phyloP scores from a whole-genome alignment of 2,797 vertebrate genomes.

The Limosa lapponica region DNA sequence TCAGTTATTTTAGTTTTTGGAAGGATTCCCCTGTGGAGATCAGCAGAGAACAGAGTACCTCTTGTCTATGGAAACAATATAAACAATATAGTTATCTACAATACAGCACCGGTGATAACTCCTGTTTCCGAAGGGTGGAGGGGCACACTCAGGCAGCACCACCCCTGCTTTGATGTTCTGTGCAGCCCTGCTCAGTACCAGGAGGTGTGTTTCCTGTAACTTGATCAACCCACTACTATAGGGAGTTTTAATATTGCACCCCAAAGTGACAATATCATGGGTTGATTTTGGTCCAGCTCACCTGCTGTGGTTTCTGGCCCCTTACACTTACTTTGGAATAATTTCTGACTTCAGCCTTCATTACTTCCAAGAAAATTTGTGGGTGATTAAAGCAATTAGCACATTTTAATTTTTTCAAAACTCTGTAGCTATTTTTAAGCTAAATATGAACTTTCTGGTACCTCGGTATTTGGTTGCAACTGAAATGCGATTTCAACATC shows the following conservation, averaged over 20 bases:
- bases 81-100: accelerated
- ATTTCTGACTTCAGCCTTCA: background rate
- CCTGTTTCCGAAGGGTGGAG: background rate
- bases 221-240: accelerated
- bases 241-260: background rate
- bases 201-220: background rate
- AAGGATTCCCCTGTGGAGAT: background rate
- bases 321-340: background rate
- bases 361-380: background rate
- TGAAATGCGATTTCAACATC: background rate
- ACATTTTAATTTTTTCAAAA: conserved; percentile 7
- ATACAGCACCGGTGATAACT: background rate
- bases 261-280: background rate
- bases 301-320: background rate
- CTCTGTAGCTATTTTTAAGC: background rate
- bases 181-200: background rate
- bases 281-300: background rate
- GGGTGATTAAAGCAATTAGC: background rate
- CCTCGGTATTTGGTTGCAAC: background rate
- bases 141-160: background rate
- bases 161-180: background rate
- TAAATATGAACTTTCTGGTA: background rate
- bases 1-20: background rate
- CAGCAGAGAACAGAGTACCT: background rate
- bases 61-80: background rate